Conservation (phyloP, 2,113 vertebrate genomes). For the Sturnira hondurensis region DNA sequence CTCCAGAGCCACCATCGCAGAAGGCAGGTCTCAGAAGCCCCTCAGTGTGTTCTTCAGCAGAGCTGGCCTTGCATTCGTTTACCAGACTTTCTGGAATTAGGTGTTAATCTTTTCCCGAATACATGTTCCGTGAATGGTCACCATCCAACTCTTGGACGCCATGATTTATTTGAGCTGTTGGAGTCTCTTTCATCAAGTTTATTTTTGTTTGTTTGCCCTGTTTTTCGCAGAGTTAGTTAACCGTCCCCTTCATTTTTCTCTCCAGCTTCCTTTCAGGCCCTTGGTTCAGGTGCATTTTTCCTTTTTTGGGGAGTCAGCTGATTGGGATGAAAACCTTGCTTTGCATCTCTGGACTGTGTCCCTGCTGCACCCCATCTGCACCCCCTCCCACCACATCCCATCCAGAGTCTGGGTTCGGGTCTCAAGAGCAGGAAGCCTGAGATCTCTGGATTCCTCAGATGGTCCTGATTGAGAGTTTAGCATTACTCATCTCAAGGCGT, state of each 20-base stretch:
- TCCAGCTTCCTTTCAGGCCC: neutral
- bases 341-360: accelerated
- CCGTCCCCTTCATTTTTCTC: neutral
- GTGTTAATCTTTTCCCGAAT: neutral
- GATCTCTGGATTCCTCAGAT: neutral
- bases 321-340: neutral
- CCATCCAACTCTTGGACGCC: neutral
- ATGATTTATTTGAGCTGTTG: neutral
- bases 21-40: neutral
- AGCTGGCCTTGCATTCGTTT: neutral
- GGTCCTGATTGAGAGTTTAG: neutral
- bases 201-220: neutral
- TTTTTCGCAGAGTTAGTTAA: neutral
- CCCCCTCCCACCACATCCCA: too few species aligned
- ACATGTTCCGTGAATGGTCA: neutral
- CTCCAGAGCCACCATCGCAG: accelerated
- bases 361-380: neutral
- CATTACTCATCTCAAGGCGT: neutral
- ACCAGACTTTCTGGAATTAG: neutral
- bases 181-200: neutral
- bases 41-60: neutral
- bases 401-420: neutral
- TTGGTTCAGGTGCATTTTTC: neutral
- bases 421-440: neutral
- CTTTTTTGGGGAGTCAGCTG: neutral